Evolutionary conservation across 2,888 invertebrate species (phyloP).

Genomic region (Limenitis camilla): DNA sequence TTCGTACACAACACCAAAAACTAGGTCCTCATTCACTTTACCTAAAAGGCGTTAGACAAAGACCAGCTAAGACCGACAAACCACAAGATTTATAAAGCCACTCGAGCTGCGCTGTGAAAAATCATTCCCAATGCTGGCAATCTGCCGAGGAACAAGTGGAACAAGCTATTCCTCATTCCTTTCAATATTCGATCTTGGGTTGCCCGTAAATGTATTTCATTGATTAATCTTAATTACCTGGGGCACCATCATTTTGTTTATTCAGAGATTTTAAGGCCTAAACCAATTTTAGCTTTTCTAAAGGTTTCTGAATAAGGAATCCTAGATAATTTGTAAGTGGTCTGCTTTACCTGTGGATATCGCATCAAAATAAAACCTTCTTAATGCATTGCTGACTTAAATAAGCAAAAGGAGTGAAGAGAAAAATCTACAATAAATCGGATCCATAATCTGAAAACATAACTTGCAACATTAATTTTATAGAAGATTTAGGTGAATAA

Average conservation of each 20-base stretch:
- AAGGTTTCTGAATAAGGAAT: too few species aligned
- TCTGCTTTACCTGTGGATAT: too few species aligned
- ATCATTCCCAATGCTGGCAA: constrained; percentile 19
- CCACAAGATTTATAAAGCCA: constrained; percentile 16
- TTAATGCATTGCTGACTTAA: too few species aligned
- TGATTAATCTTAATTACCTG: constrained; percentile 27
- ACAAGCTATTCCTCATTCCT: constrained; percentile 24
- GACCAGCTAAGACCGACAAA: constrained; percentile 5
- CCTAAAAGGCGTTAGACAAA: constrained; percentile 5
- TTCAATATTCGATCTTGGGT: constrained; percentile 27
- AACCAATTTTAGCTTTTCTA: too few species aligned
- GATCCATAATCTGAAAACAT: too few species aligned
- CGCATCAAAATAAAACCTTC: too few species aligned
- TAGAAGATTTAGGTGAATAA: too few species aligned
- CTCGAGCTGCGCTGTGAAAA: constrained; percentile 18
- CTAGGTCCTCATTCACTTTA: neutral
- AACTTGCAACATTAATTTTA: too few species aligned
- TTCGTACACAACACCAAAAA: neutral
- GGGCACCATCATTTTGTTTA: constrained; percentile 9
- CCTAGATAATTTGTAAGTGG: too few species aligned
- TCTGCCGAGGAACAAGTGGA: constrained; percentile 21
- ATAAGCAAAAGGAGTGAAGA: too few species aligned
- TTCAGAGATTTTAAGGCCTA: too few species aligned
- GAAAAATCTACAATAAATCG: too few species aligned
- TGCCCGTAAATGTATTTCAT: constrained; percentile 23